Percentiles rank a stretch among this genome's conserved stretches.
These are phyloP conservation scores for Etheostoma perlongum DNA, from an alignment of 2,797 vertebrate genomes.

Conservation along the genomic window DNA sequence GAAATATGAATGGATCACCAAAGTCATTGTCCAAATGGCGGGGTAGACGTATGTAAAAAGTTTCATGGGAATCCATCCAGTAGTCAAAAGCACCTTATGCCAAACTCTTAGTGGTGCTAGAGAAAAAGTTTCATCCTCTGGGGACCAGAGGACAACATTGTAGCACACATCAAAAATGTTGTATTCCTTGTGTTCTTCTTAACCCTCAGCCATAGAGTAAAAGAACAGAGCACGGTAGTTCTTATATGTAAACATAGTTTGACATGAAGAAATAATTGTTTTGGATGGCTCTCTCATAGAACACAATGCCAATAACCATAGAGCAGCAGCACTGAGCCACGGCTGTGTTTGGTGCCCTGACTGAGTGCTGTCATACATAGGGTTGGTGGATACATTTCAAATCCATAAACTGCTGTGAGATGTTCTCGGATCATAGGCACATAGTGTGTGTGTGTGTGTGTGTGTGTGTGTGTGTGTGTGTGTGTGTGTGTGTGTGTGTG, in stretches of 20 bases:
- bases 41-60: too few relatives aligned
- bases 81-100: neutral
- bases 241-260: too few relatives aligned
- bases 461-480: too few relatives aligned
- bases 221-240: neutral
- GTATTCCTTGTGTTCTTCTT: neutral
- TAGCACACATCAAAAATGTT: neutral
- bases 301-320: neutral
- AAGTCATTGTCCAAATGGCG: too few relatives aligned
- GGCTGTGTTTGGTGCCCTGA: neutral
- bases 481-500: too few relatives aligned
- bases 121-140: neutral
- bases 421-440: neutral
- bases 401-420: neutral
- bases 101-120: neutral
- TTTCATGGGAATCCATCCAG: too few relatives aligned
- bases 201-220: neutral
- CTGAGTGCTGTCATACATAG: neutral
- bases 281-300: neutral
- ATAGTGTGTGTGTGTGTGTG: too few relatives aligned
- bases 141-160: neutral
- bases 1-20: too few relatives aligned
- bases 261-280: neutral
- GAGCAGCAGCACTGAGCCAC: neutral
- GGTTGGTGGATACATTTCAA: neutral